Conservation (phyloP, 2,888 invertebrate genomes). For the Ophion ventricosus region DNA sequence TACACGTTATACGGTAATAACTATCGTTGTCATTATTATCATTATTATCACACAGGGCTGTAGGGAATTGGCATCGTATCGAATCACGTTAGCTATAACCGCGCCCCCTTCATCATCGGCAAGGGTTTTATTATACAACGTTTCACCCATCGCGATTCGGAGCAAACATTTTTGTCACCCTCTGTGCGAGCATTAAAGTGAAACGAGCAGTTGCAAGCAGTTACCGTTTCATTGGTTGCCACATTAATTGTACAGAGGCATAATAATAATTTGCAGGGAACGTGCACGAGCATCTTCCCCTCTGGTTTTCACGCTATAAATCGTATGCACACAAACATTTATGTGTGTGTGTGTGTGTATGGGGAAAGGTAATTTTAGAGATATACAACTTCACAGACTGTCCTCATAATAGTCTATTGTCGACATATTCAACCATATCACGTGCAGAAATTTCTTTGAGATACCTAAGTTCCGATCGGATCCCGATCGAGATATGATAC, state of each 20-base stretch:
- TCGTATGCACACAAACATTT: not conserved
- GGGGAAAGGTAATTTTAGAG: not conserved
- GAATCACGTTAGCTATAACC: conserved; percentile 10
- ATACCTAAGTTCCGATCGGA: too few relatives aligned
- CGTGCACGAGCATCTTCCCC: conserved; percentile 16
- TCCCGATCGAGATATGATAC: too few relatives aligned
- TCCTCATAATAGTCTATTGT: not conserved
- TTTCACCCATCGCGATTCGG: not conserved
- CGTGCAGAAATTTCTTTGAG: too few relatives aligned
- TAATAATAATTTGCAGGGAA: conserved; percentile 48
- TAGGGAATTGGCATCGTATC: not conserved
- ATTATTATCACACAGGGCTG: not conserved
- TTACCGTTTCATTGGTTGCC: conserved; percentile 50
- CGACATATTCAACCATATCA: too few relatives aligned
- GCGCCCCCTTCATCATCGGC: not conserved
- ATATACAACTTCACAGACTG: not conserved
- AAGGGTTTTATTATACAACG: conserved; percentile 7
- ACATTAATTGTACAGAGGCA: conserved; percentile 35
- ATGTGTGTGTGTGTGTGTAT: not conserved
- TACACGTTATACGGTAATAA: not conserved
- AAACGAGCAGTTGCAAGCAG: conserved; percentile 15
- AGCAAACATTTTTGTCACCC: conserved; percentile 34
- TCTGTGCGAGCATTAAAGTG: conserved; percentile 4
- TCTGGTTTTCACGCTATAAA: conserved; percentile 13
- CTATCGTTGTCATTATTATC: conserved; percentile 1